Conservation (phyloP, 2,888 invertebrate genomes). For the Apodemia mormo region DNA sequence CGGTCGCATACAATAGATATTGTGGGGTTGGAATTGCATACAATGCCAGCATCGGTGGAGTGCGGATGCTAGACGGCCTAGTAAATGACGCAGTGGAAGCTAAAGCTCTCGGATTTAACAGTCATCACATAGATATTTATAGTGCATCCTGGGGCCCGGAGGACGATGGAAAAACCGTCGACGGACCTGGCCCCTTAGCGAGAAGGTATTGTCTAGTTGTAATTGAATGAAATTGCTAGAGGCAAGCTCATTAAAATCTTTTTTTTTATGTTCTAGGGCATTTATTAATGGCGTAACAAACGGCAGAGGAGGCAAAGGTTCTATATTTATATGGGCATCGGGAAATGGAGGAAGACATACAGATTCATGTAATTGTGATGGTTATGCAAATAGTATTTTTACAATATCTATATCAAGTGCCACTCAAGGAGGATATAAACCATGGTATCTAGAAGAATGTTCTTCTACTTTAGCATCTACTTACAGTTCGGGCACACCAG, state of each 20-base stretch:
- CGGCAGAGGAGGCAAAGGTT: constrained; percentile 95
- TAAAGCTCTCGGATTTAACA: constrained; percentile 94
- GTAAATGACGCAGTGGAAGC: constrained; percentile 98
- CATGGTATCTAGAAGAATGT: constrained; percentile 99
- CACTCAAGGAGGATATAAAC: constrained; percentile 96
- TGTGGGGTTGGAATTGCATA: constrained; percentile 99
- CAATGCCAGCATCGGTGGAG: constrained; percentile 97
- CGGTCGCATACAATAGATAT: constrained; percentile 96
- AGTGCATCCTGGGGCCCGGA: constrained; percentile 99
- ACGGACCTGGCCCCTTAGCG: constrained; percentile 96
- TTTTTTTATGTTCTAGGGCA: constrained; percentile 83
- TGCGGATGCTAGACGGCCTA: constrained; percentile 98
- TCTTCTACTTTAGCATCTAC: constrained; percentile 99
- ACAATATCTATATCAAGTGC: constrained; percentile 99
- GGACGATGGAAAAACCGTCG: constrained; percentile 97
- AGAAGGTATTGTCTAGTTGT: constrained; percentile 76
- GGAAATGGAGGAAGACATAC: constrained; percentile 97
- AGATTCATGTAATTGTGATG: constrained; percentile 99
- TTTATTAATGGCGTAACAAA: constrained; percentile 96
- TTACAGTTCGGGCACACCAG: constrained; percentile 97
- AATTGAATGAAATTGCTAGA: constrained; percentile 48
- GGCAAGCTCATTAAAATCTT: constrained; percentile 64
- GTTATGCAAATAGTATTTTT: constrained; percentile 99
- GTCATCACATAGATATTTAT: constrained; percentile 97
- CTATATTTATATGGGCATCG: constrained; percentile 99